Evolutionary conservation across 2,888 invertebrate species (phyloP), one percentile per base, ranked within the genome.

Genomic region (Eupsilia transversa): DNA sequence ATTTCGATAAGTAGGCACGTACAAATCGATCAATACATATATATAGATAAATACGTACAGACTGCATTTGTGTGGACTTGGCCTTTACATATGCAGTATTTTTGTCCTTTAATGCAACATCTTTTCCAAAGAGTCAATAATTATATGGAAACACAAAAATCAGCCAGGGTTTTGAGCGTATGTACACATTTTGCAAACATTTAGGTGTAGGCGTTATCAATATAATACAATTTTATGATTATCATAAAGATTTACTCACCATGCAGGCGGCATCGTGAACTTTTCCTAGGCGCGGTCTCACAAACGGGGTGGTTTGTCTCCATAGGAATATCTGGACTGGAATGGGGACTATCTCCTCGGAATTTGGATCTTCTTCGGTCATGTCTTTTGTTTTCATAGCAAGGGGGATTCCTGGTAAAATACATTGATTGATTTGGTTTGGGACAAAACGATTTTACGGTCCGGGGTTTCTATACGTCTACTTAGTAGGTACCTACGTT

Each of bases 311-410:
- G 83, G 99, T 98, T 96, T 99, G 99, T 88, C 99, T 97, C 99
- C 99, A 99, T 80, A 99, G 97, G 96, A 99, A 99, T 89, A 99
- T 98, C 96, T 99, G 99, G 78, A 99, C 99, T 2, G 99, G 99
- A 82, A 99, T 98, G 1, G 99, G 99, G 80, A 99, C 97, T 73
- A 98, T 97, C 90, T 98, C 97, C 89, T 98, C 98, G 85, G 97
- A 97, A 88, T 97, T 96, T 56, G 97, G 96, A 87, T 97, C 97
- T 87, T 98, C 98, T 89, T 96, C 96, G 1, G 89, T 74, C 77
- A 90, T 87, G 23, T 94, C 94, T 78, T 92, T 94, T 66, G 90
- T 85, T 86, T 92, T 94, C 91, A 92, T 91, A 72, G 61, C 87
- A 61, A 63, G 72, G 43, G 60, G 66, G 23, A 43, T 63, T 54